Evolutionary conservation across 2,888 invertebrate species (phyloP).

Genomic region (Dusona sp.): DNA sequence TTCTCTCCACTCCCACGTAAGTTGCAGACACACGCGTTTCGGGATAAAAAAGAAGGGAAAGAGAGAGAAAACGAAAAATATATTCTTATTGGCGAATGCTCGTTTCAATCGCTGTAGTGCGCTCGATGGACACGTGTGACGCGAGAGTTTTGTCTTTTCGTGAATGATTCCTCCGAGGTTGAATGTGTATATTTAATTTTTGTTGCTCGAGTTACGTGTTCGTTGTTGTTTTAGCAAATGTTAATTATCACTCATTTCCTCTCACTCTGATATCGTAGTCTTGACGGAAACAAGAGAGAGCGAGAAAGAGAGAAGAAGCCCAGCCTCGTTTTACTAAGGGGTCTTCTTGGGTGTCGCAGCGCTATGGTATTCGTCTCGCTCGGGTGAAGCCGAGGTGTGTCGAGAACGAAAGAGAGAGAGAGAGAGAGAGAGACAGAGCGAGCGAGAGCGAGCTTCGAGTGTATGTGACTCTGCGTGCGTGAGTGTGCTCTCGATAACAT

Average conservation of each 20-base stretch:
- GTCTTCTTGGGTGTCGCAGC: conserved; percentile 62
- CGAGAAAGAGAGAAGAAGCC: conserved; percentile 74
- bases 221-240: neutral
- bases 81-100: neutral
- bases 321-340: conserved; percentile 61
- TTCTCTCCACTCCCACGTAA: conserved; percentile 6
- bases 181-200: neutral
- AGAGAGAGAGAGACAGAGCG: conserved; percentile 19
- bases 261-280: neutral
- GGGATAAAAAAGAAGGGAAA: neutral
- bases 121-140: conserved; percentile 54
- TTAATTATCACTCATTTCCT: neutral
- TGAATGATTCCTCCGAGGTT: conserved; percentile 69
- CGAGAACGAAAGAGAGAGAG: conserved; percentile 64
- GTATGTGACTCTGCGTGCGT: conserved; percentile 9
- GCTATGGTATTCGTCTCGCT: conserved; percentile 66
- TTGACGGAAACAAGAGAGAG: conserved; percentile 80
- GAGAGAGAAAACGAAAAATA: neutral
- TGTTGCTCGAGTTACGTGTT: neutral
- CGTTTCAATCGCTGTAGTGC: conserved; percentile 10
- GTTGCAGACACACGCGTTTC: conserved; percentile 1
- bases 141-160: conserved; percentile 58
- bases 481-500: conserved; percentile 32
- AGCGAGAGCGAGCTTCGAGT: conserved; percentile 6
- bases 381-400: conserved; percentile 66